Evolutionary conservation across 2,113 vertebrate genomes (phyloP).

Genomic region (Athene noctua): DNA sequence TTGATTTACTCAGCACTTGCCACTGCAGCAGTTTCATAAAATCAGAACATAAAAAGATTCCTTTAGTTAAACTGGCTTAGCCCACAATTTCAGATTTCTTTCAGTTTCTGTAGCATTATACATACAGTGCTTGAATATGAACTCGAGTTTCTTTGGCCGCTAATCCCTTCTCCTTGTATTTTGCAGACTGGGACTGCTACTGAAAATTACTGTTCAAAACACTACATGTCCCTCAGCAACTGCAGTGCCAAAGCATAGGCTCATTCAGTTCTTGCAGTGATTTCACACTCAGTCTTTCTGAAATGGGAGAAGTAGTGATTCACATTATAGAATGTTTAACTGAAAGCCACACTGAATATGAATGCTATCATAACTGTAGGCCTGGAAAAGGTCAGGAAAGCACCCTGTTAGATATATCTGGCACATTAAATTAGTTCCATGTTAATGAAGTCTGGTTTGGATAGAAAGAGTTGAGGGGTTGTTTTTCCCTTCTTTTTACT

Average conservation of each 20-base stretch:
- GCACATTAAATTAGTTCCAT: conserved; percentile 21
- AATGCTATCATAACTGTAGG: background rate
- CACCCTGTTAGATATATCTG: background rate
- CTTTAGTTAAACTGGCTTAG: background rate
- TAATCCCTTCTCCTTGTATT: background rate
- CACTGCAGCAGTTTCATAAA: background rate
- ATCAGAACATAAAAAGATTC: background rate
- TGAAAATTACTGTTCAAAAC: background rate
- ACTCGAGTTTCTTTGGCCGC: background rate
- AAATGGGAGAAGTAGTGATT: conserved; percentile 19
- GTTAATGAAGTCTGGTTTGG: background rate
- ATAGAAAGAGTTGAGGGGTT: background rate
- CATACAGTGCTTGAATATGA: background rate
- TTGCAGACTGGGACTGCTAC: background rate
- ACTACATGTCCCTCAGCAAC: background rate
- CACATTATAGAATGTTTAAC: background rate
- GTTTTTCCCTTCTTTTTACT: background rate
- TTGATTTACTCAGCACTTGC: background rate
- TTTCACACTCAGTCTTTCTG: background rate
- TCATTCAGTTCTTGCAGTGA: conserved; percentile 50
- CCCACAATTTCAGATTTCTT: background rate
- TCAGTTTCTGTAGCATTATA: background rate
- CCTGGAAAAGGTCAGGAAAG: conserved; percentile 53
- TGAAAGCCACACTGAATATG: conserved; percentile 26
- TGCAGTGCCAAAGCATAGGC: background rate